These are phyloP conservation scores for Paedocypris sp. DNA, from an alignment of 2,113 vertebrate genomes.

Conservation along the genomic window DNA sequence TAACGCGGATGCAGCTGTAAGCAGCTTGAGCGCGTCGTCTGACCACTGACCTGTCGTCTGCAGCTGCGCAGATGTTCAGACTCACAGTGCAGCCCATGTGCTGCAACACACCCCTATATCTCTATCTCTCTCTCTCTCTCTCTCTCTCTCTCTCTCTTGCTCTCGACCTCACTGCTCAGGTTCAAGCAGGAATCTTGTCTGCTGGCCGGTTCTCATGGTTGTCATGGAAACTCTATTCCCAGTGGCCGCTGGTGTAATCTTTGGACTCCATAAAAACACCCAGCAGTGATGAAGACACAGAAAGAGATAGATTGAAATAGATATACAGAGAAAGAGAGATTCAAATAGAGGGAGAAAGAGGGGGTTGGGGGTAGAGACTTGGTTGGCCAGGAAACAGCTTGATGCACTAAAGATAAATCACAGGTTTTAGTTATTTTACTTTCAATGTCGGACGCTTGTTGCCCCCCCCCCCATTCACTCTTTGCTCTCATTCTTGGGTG, in stretches of 20 bases:
- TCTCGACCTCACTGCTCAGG: conserved; percentile 1
- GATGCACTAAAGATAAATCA: conserved; percentile 31
- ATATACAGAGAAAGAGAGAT: neutral
- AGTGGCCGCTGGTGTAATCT: neutral
- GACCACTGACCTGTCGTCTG: neutral
- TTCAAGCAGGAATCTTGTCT: neutral
- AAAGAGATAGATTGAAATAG: neutral
- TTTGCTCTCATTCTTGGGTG: no score
- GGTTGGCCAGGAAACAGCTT: conserved; percentile 37
- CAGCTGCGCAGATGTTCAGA: conserved; percentile 1
- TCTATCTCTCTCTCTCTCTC: no score
- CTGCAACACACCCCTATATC: neutral
- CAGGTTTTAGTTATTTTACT: no score
- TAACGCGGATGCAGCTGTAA: neutral
- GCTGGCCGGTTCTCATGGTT: conserved; percentile 18
- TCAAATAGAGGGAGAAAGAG: neutral
- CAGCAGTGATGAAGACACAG: neutral
- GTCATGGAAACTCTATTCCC: conserved; percentile 32
- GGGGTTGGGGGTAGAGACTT: neutral
- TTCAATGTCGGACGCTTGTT: no score
- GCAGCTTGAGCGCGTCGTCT: neutral
- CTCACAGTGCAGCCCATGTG: neutral
- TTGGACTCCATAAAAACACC: conserved; percentile 14
- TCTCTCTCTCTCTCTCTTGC: no score
- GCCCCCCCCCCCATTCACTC: no score